phyloP scores from a whole-genome alignment of 2,888 invertebrate genomes.

The Chirona hameri region DNA sequence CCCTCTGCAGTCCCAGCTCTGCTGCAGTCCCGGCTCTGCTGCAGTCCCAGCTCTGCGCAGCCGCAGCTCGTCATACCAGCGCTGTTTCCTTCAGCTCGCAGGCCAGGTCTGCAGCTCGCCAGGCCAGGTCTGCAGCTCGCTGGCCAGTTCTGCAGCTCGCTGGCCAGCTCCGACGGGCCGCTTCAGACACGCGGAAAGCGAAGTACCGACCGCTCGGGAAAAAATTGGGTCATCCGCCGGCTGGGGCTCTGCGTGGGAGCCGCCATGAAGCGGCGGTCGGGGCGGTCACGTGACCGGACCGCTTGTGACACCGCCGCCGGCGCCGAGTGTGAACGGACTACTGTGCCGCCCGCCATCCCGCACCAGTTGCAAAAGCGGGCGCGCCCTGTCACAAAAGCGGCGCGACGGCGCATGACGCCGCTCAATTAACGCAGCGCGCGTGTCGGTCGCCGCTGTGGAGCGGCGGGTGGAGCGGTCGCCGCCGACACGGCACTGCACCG shows the following conservation, averaged over 20 bases:
- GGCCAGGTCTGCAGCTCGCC: too few relatives aligned
- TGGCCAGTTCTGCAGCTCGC: too few relatives aligned
- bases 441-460: not conserved
- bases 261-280: not conserved
- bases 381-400: conserved; percentile 14
- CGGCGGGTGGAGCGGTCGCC: not conserved
- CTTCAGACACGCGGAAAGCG: conserved; percentile 7
- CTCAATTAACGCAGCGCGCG: not conserved
- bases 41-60: too few relatives aligned
- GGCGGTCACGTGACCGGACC: not conserved
- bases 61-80: too few relatives aligned
- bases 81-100: too few relatives aligned
- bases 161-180: not conserved
- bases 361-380: not conserved
- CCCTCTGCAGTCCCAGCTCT: too few relatives aligned
- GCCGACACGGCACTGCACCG: not conserved
- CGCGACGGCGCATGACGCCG: not conserved
- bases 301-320: conserved; percentile 7
- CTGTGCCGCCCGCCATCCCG: not conserved
- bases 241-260: not conserved
- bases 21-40: too few relatives aligned
- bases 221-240: conserved; percentile 4
- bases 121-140: too few relatives aligned
- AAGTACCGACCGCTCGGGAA: not conserved
- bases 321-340: not conserved